Evolutionary conservation across 2,888 invertebrate genomes (phyloP), one percentile per base, ranked within the genome.

Genomic region (Lithophane semibrunnea): DNA sequence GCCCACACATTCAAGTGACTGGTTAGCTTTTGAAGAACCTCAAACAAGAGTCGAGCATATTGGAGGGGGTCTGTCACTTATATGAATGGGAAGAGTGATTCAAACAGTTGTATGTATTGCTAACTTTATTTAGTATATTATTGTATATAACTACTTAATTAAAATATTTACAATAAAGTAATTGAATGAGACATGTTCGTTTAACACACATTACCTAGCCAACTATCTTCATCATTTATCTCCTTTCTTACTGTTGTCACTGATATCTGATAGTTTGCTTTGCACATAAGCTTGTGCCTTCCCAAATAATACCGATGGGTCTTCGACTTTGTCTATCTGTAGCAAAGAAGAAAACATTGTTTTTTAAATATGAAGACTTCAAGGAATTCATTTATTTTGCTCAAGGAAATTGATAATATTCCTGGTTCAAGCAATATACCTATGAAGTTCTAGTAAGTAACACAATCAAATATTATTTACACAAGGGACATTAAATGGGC

Each of bases 1-100:
- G 74, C 99, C 99, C 2, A 99, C 99, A 69, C 99, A 99, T 95
- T 98, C 99, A 1, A 99, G 99, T 61, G 99, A 99, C 94, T 99
- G 99, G 99, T 95, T 99, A 81, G 99, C 99, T 74, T 99, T 99
- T 97, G 99, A 99, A 74, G 98, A 99, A 92, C 99, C 99, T 3
- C 98, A 98, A 92, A 97, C 98, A 73, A 97, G 98, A 91, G 97
- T 98, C 79, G 99, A 99, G 94, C 98, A 98, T 95, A 98, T 98
- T 89, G 98, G 98, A 63, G 99, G 99, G 83, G 99, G 99, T 74
- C 93, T 98, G 79, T 97, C 97, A 83, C 97, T 98, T 90, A 93
- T 97, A 88, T 97, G 44, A 85, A 77, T 44, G 49, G 95, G 95
- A 88, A 70, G 71, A 83, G 81, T 82, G 84, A 88, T 86, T 86